Evolutionary conservation across 92 coral and sea anemone species (phyloP).

Genomic region (Siderastrea siderea): DNA sequence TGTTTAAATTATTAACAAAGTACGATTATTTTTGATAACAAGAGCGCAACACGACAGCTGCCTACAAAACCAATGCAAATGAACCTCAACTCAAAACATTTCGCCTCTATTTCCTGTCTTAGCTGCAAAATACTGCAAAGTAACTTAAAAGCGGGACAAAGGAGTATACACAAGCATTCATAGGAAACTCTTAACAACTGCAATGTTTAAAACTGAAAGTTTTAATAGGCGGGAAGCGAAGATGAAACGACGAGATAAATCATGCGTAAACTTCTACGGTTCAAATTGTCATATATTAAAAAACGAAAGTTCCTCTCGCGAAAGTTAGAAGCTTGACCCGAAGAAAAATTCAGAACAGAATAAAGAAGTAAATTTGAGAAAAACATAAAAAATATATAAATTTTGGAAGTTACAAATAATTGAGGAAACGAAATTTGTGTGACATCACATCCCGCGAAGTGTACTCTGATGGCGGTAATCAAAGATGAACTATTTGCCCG

Average conservation of each 20-base stretch:
- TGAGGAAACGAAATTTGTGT: conserved; percentile 1
- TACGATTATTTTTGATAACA: conserved; percentile 39
- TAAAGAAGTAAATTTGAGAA: background rate
- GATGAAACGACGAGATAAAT: conserved; percentile 31
- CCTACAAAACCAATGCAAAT: conserved; percentile 43
- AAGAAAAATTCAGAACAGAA: background rate
- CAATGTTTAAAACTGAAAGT: conserved; percentile 17
- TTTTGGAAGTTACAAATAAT: background rate
- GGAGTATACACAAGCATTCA: conserved; percentile 8
- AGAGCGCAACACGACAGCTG: conserved; percentile 53
- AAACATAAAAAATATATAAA: too few relatives aligned
- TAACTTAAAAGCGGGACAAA: conserved; percentile 41
- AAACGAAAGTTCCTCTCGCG: background rate
- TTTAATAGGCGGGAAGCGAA: conserved; percentile 23
- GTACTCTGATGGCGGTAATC: background rate
- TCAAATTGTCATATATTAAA: background rate
- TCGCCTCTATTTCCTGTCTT: conserved; percentile 55
- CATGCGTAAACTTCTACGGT: conserved; percentile 11
- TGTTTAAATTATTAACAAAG: conserved; percentile 49
- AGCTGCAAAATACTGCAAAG: conserved; percentile 46
- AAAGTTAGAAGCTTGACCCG: background rate
- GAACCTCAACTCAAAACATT: conserved; percentile 58
- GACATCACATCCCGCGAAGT: background rate
- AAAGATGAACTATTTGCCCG: background rate
- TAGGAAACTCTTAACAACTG: conserved; percentile 33